Conservation (phyloP, 37 sponge, comb jelly and placozoan species). For the Cliona cf. orientalis region DNA sequence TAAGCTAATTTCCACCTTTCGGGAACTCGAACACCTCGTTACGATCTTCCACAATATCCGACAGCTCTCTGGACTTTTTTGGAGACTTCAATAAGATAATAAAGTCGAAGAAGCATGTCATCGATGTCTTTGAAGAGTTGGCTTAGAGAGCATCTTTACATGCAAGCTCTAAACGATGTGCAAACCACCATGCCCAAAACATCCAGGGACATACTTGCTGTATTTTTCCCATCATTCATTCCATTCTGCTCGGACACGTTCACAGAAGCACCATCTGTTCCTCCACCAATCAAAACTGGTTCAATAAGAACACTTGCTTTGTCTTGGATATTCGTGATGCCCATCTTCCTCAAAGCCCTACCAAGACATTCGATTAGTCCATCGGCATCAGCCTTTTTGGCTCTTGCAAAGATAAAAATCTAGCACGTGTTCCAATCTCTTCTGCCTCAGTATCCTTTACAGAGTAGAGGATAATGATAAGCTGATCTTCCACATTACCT, state of each 20-base stretch:
- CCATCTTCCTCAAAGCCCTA: too few species aligned
- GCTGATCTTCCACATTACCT: constrained; percentile 60
- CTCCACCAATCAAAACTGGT: constrained; percentile 57
- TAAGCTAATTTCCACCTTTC: constrained; percentile 47
- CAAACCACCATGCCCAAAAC: constrained; percentile 67
- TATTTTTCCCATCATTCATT: constrained; percentile 39
- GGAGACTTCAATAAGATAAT: constrained; percentile 58
- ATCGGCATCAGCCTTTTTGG: too few species aligned
- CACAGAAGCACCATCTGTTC: constrained; percentile 73
- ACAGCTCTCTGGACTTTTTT: constrained; percentile 47
- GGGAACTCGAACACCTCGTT: constrained; percentile 50
- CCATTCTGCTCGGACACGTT: constrained; percentile 58
- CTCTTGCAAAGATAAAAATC: too few species aligned
- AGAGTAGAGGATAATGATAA: constrained; percentile 42
- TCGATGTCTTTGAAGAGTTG: constrained; percentile 33
- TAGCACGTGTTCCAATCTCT: constrained; percentile 21
- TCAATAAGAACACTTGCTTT: too few species aligned
- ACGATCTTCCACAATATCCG: constrained; percentile 38
- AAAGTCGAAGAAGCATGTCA: constrained; percentile 70
- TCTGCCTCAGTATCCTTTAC: constrained; percentile 18
- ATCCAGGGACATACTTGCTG: constrained; percentile 42
- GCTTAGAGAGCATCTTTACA: constrained; percentile 64
- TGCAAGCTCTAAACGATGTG: constrained; percentile 63
- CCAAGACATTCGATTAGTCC: too few species aligned
- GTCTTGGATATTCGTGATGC: too few species aligned